Percentiles rank a stretch among this genome's conserved stretches.
Conservation (phyloP, 92 coral and sea anemone species). For the Desmophyllum pertusum region DNA sequence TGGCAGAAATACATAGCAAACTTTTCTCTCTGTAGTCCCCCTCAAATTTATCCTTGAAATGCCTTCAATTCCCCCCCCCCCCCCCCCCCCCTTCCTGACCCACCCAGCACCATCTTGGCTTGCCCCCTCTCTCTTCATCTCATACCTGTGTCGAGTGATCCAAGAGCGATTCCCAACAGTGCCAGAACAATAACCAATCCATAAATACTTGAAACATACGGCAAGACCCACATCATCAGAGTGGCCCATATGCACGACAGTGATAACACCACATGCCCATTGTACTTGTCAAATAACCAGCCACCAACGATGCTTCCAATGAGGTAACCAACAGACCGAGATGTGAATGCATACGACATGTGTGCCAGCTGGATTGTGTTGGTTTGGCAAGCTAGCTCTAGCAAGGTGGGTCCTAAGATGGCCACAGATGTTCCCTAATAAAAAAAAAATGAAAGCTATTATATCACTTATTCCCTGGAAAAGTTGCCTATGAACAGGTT, state of each 20-base stretch:
- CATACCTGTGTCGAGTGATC: conserved; percentile 92
- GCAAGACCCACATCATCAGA: conserved; percentile 71
- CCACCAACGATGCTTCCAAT: conserved; percentile 91
- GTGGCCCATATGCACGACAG: conserved; percentile 73
- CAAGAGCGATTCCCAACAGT: conserved; percentile 67
- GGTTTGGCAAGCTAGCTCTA: conserved; percentile 80
- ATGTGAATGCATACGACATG: conserved; percentile 87
- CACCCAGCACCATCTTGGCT: no score
- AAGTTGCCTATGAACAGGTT: no score
- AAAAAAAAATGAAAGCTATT: background rate
- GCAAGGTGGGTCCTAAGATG: conserved; percentile 85
- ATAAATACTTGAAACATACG: conserved; percentile 64
- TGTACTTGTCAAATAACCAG: conserved; percentile 89
- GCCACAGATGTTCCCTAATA: conserved; percentile 79
- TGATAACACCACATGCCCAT: conserved; percentile 76
- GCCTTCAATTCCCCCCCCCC: no score
- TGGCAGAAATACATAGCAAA: no score
- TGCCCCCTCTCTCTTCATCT: no score
- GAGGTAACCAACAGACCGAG: conserved; percentile 88
- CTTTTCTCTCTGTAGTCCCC: no score
- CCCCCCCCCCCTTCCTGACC: no score
- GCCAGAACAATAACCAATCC: conserved; percentile 66
- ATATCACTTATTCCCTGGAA: no score
- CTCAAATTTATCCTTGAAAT: no score
- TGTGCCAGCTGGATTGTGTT: conserved; percentile 53